Conservation (phyloP, 2,888 invertebrate genomes). For the Brachynemurus nebulosus region DNA sequence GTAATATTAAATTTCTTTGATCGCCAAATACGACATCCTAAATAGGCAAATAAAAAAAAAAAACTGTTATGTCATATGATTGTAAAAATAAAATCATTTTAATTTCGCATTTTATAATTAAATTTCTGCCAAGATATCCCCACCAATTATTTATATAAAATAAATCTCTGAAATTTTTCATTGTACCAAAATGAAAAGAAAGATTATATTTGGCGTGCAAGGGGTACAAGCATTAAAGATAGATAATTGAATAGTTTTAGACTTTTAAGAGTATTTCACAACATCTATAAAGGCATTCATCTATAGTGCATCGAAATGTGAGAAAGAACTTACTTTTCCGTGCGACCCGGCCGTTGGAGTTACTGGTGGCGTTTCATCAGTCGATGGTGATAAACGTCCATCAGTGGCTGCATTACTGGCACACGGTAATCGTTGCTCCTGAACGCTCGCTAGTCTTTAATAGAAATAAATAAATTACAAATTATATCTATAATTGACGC, state of each 20-base stretch:
- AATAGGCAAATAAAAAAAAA: no score
- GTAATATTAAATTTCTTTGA: no score
- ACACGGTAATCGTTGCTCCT: slow-evolving; percentile 77
- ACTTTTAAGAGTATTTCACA: no score
- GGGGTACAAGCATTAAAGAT: no score
- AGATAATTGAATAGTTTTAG: no score
- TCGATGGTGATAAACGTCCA: slow-evolving; percentile 47
- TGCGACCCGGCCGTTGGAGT: slow-evolving; percentile 44
- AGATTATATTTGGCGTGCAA: slow-evolving; percentile 1
- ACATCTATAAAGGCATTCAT: no score
- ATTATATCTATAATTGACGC: no score
- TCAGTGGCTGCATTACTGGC: slow-evolving; percentile 32
- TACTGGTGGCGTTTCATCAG: slow-evolving; percentile 42
- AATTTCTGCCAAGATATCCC: slow-evolving; percentile 3
- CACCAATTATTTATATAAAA: background rate
- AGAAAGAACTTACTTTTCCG: slow-evolving; percentile 58
- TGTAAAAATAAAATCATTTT: background rate
- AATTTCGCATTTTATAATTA: background rate
- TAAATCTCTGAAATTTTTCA: background rate
- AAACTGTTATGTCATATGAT: background rate
- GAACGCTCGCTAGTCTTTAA: slow-evolving; percentile 83
- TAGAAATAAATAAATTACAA: slow-evolving; percentile 11
- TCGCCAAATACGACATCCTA: no score
- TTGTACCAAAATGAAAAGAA: background rate
- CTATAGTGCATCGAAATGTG: no score